Percentiles rank a stretch among this genome's conserved stretches.
Evolutionary conservation across 1,140 invertebrate species (phyloP).

Genomic region (Listronotus bonariensis): DNA sequence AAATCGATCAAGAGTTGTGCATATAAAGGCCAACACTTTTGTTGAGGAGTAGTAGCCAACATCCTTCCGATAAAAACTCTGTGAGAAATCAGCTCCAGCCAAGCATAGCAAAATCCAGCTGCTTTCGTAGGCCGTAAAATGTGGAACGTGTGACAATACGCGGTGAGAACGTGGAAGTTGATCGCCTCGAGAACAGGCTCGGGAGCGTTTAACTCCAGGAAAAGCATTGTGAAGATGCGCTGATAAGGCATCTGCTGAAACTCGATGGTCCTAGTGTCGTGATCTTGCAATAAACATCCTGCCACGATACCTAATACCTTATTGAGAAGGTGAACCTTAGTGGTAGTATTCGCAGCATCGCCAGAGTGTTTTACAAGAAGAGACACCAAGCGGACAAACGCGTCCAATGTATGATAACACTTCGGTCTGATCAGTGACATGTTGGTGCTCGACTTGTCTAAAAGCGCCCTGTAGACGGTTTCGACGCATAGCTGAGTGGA

Average conservation of each 20-base stretch:
- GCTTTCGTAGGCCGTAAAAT: slow-evolving; percentile 92
- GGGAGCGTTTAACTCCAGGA: slow-evolving; percentile 92
- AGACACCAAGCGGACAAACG: slow-evolving; percentile 92
- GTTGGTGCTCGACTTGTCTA: slow-evolving; percentile 56
- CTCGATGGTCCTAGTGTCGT: slow-evolving; percentile 81
- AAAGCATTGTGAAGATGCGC: slow-evolving; percentile 95
- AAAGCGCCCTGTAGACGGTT: slow-evolving; percentile 81
- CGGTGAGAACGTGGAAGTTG: slow-evolving; percentile 86
- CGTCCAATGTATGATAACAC: slow-evolving; percentile 95
- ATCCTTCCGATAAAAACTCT: slow-evolving; percentile 94
- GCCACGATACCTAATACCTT: slow-evolving; percentile 96
- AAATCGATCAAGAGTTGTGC: slow-evolving; percentile 92
- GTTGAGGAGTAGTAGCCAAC: slow-evolving; percentile 84
- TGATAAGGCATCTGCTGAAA: slow-evolving; percentile 99
- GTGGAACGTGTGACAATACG: slow-evolving; percentile 90
- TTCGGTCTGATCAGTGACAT: slow-evolving; percentile 74
- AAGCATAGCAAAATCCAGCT: slow-evolving; percentile 96
- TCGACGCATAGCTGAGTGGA: slow-evolving; percentile 97
- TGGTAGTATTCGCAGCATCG: slow-evolving; percentile 84
- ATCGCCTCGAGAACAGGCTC: slow-evolving; percentile 92
- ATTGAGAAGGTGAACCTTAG: slow-evolving; percentile 96
- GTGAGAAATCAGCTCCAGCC: slow-evolving; percentile 97
- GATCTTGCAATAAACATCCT: slow-evolving; percentile 92
- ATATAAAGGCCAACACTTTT: slow-evolving; percentile 87
- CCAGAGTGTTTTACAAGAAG: slow-evolving; percentile 95